These are phyloP conservation scores for Chiloscyllium plagiosum DNA, from an alignment of 2,113 vertebrate genomes.

Conservation along the genomic window DNA sequence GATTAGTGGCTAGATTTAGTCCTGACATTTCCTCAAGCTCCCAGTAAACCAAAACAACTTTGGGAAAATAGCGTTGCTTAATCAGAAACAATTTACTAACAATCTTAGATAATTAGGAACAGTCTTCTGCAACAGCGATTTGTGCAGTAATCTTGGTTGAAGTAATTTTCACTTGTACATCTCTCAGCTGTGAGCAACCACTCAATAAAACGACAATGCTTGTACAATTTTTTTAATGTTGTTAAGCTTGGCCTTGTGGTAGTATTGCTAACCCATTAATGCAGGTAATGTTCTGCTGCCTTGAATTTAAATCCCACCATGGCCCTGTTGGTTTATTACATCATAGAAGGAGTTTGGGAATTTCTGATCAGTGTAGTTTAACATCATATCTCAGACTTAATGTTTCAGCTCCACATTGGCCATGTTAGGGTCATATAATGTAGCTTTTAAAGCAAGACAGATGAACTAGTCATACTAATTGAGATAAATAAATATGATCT, in stretches of 20 bases:
- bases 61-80: neutral
- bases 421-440: neutral
- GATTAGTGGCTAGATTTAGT: neutral
- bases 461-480: no score
- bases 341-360: neutral
- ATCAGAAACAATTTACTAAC: neutral
- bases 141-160: neutral
- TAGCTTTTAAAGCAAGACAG: no score
- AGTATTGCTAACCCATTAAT: no score
- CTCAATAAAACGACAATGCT: neutral
- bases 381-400: neutral
- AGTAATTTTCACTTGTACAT: neutral
- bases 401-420: neutral
- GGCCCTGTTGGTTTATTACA: neutral
- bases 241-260: neutral
- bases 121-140: neutral
- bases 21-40: neutral
- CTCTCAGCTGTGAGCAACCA: neutral
- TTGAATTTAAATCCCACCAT: no score
- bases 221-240: neutral
- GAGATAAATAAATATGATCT: no score
- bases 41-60: neutral
- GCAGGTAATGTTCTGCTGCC: no score
- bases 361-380: neutral
- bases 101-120: neutral